Base-by-base conservation (phyloP, 2,888 invertebrate species). In the Hylaea fasciaria region DNA sequence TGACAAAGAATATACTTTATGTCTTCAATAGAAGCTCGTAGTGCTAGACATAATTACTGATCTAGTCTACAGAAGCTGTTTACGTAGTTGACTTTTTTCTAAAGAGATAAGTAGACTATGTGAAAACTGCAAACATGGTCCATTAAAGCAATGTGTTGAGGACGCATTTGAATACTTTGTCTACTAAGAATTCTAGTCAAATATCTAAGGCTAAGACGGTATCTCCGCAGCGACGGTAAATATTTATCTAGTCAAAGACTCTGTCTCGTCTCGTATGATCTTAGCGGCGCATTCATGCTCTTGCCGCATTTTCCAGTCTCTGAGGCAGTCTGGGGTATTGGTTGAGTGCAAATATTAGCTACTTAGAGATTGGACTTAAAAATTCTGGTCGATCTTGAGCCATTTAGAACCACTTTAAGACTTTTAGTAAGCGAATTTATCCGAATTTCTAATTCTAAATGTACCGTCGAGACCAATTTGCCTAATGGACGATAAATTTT, bases 1-100 rank as follows among this genome's bases (percentile, higher is more conserved):
- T 64, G 68, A 70, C 75, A 77, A 73, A 76, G 62, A 74, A 73
- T 71, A 72, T 65, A 77, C 76, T 78, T 79, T 75, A 62, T 65
- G 61, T 68, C 51, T 47, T 40, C 55, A 22, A 57, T 57, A 44
- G 57, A 40, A 56, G 58, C 60, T 53, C 43, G 37, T 43, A 41
- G 41, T 9, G 37, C 47, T 45, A 40, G n/a, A 17, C 57, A 52
- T 29, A 40, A 46, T 32, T 14, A 29, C 28, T 54, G 35, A 57
- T 46, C 43, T 44, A 37, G 35, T 40, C 28, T 41, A 47, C 28
- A 22, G 28, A 44, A 47, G 17, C 16, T 56, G 12, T 28, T 49
- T 22, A 17, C 29, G 10, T 12, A 35, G 13, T 43, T n/a, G 11
- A 17, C 3, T 22, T 39, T 58, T 12, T 12, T n/a, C 37, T 37